Conservation (phyloP, 2,797 vertebrate species). For the Lacerta viridis region DNA sequence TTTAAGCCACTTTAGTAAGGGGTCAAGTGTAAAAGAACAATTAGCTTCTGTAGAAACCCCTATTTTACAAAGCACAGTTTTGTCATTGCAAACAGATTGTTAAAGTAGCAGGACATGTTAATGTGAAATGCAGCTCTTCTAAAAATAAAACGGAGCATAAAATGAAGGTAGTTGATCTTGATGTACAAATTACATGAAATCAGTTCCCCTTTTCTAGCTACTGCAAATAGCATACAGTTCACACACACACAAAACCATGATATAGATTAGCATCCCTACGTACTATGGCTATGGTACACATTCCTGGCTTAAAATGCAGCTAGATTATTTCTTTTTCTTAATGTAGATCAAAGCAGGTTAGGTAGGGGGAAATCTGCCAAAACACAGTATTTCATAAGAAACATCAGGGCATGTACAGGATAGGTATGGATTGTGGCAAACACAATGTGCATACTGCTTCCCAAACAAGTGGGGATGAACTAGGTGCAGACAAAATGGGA, state of each 20-base stretch:
- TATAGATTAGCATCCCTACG: neutral
- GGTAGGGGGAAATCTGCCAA: too few species aligned
- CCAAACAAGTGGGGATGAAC: too few species aligned
- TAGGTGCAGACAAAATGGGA: too few species aligned
- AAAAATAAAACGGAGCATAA: neutral
- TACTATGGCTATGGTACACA: neutral
- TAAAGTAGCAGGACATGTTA: neutral
- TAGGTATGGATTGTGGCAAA: too few species aligned
- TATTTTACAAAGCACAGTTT: neutral
- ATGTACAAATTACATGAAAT: neutral
- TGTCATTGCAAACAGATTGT: neutral
- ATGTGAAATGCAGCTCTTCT: neutral
- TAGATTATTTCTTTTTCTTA: too few species aligned
- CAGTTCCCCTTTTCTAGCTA: neutral
- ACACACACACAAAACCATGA: neutral
- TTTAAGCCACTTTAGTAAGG: slow-evolving; percentile 24
- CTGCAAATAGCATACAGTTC: neutral
- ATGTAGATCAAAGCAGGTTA: too few species aligned
- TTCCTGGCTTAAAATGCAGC: too few species aligned
- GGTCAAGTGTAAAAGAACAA: slow-evolving; percentile 40
- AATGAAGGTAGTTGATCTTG: neutral
- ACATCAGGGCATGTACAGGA: too few species aligned
- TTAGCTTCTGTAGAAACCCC: slow-evolving; percentile 28
- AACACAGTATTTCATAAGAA: too few species aligned
- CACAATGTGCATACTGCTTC: too few species aligned